phyloP scores from a whole-genome alignment of 2,888 invertebrate genomes.

The Chrysomela aeneicollis region DNA sequence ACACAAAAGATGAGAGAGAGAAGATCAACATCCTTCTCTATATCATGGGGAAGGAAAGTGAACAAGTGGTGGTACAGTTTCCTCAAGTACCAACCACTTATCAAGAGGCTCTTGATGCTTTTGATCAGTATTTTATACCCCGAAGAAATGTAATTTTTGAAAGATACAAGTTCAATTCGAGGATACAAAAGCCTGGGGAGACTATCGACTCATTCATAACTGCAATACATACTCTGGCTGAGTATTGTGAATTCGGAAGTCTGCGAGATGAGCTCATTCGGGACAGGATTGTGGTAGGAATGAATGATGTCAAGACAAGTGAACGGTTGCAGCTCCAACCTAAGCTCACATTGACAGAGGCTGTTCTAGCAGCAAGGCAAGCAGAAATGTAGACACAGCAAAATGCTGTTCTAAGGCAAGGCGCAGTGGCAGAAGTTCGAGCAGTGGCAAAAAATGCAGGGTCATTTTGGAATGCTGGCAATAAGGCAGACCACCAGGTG shows the following conservation, averaged over 20 bases:
- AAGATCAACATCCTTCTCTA: not conserved
- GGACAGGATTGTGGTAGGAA: too few species aligned
- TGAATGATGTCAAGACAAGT: too few species aligned
- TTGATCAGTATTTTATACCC: not conserved
- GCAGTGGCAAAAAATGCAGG: not conserved
- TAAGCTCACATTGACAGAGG: too few species aligned
- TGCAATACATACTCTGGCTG: not conserved
- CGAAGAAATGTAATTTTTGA: not conserved
- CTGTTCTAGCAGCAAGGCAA: not conserved
- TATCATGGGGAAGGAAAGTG: not conserved
- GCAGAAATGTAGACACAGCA: not conserved
- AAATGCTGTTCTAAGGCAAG: not conserved
- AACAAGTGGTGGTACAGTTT: not conserved
- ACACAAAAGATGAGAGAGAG: too few species aligned
- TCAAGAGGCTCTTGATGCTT: not conserved
- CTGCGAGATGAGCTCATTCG: not conserved
- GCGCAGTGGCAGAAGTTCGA: not conserved
- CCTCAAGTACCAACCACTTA: too few species aligned
- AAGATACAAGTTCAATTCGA: not conserved
- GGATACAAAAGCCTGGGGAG: too few species aligned
- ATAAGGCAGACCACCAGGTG: too few species aligned
- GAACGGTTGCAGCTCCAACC: too few species aligned
- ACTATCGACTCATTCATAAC: too few species aligned
- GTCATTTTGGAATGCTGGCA: too few species aligned
- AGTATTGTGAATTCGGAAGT: not conserved